Evolutionary conservation across 2,888 invertebrate species (phyloP).

Genomic region (Latrodectus elegans): DNA sequence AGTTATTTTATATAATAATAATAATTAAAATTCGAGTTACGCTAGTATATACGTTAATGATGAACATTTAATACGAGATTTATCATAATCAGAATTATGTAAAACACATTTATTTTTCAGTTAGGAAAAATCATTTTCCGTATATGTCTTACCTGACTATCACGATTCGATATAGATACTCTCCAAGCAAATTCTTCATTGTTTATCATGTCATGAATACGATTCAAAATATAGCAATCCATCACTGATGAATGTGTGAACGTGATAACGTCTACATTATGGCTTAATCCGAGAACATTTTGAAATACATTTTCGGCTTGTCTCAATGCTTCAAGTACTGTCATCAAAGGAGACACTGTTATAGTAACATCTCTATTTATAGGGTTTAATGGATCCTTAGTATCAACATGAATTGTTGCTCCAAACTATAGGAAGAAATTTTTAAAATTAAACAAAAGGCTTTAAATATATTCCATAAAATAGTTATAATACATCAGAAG

Average conservation of each 20-base stretch:
- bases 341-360: conserved; percentile 65
- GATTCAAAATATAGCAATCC: conserved; percentile 45
- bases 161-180: conserved; percentile 44
- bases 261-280: conserved; percentile 40
- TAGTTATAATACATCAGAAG: no score
- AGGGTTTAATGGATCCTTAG: conserved; percentile 31
- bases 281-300: conserved; percentile 33
- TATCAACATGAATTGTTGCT: conserved; percentile 48
- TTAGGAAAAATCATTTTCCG: no score
- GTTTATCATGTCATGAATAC: conserved; percentile 13
- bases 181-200: conserved; percentile 46
- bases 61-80: no score
- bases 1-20: no score
- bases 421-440: conserved; percentile 41
- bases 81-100: no score
- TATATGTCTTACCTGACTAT: conserved; percentile 43
- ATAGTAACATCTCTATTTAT: conserved; percentile 42
- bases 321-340: conserved; percentile 58
- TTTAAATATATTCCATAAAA: no score
- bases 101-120: no score
- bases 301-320: conserved; percentile 61
- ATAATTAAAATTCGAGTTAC: no score
- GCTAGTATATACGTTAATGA: no score
- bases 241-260: conserved; percentile 36
- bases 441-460: no score